Conservation (phyloP, 2,113 vertebrate species). For the Synodontis membranacea region DNA sequence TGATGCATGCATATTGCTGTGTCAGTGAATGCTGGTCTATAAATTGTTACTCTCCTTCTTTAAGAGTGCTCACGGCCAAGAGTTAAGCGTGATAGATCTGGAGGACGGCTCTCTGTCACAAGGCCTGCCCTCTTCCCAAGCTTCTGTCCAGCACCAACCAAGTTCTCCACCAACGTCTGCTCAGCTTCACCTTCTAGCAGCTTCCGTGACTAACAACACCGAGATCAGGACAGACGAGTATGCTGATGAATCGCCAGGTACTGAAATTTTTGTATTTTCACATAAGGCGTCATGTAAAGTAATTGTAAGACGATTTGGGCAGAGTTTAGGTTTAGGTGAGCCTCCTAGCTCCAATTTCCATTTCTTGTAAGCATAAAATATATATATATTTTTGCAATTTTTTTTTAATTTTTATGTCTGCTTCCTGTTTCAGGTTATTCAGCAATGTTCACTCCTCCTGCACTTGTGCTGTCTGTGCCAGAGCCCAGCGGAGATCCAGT, state of each 20-base stretch:
- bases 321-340: neutral
- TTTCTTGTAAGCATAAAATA: neutral
- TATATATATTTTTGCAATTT: neutral
- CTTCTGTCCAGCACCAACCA: constrained; percentile 36
- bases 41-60: constrained; percentile 7
- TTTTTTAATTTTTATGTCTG: neutral
- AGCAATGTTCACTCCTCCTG: constrained; percentile 13
- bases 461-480: constrained; percentile 13
- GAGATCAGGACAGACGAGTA: constrained; percentile 12
- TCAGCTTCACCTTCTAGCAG: constrained; percentile 70
- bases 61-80: constrained; percentile 62
- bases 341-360: neutral
- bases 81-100: constrained; percentile 80
- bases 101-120: constrained; percentile 69
- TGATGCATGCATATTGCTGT: neutral
- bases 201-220: constrained; percentile 62
- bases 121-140: constrained; percentile 57
- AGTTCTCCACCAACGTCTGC: constrained; percentile 66
- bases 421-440: constrained; percentile 39
- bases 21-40: constrained; percentile 15
- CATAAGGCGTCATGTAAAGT: neutral
- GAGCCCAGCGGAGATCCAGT: constrained; percentile 44
- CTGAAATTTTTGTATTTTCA: neutral
- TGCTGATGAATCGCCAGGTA: constrained; percentile 55
- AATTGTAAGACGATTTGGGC: neutral